phyloP scores from a whole-genome alignment of 2,888 invertebrate species.

The Elegia similella region DNA sequence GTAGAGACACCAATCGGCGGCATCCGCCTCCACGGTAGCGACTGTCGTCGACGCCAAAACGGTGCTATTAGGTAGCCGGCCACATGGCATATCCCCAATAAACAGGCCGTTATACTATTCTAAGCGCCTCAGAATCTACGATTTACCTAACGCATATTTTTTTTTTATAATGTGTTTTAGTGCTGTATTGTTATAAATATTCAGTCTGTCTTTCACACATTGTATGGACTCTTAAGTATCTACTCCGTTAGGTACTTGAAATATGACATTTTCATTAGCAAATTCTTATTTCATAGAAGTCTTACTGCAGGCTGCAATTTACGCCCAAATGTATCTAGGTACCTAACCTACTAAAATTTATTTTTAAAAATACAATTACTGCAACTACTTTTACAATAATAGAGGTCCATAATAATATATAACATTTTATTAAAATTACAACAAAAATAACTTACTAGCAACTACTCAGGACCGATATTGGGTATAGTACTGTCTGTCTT shows the following conservation, averaged over 20 bases:
- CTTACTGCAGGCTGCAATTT: no score
- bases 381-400: background rate
- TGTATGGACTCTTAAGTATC: no score
- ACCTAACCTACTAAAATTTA: no score
- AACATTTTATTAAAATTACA: background rate
- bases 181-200: no score
- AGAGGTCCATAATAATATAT: background rate
- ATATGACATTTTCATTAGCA: no score
- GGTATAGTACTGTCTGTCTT: conserved; percentile 9
- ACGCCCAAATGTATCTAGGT: no score
- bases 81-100: conserved; percentile 14
- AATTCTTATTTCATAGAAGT: no score
- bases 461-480: background rate
- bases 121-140: background rate
- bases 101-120: background rate
- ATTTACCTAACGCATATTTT: no score
- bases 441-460: background rate
- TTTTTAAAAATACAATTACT: no score
- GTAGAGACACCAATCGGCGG: conserved; percentile 55
- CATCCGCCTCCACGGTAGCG: conserved; percentile 35
- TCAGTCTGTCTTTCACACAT: no score
- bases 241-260: no score
- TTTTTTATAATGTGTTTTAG: no score
- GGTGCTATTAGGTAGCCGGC: conserved; percentile 23
- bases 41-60: conserved; percentile 29